Conservation (phyloP, 2,113 vertebrate species). For the Crypturellus undulatus region DNA sequence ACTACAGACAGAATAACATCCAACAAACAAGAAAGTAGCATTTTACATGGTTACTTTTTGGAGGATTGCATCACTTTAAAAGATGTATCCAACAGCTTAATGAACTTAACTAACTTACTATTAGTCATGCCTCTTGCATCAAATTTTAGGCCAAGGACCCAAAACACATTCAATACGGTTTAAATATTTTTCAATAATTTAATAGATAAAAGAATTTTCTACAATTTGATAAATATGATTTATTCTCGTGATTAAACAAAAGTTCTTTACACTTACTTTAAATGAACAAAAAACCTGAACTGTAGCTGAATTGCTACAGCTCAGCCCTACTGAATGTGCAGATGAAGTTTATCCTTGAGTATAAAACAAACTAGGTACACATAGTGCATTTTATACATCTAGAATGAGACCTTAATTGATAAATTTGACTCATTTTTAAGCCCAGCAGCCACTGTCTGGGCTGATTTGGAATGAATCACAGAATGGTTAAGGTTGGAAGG, state of each 20-base stretch:
- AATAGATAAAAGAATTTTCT: background rate
- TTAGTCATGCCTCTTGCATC: accelerated
- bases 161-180: background rate
- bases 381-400: background rate
- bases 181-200: background rate
- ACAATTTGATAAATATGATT: background rate
- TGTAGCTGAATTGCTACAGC: background rate
- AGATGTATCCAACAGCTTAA: background rate
- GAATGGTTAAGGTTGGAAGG: no score
- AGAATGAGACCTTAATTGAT: background rate
- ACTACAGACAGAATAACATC: background rate
- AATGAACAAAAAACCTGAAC: background rate
- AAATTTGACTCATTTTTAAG: background rate
- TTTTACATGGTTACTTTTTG: background rate
- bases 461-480: background rate
- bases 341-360: background rate
- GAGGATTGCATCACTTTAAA: background rate
- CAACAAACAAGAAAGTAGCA: background rate
- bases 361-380: background rate
- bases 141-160: background rate
- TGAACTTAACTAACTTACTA: background rate
- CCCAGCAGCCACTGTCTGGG: background rate
- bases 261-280: background rate
- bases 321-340: background rate
- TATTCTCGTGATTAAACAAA: background rate